Evolutionary conservation across 2,888 invertebrate species (phyloP).

Genomic region (Synergus gifuensis): DNA sequence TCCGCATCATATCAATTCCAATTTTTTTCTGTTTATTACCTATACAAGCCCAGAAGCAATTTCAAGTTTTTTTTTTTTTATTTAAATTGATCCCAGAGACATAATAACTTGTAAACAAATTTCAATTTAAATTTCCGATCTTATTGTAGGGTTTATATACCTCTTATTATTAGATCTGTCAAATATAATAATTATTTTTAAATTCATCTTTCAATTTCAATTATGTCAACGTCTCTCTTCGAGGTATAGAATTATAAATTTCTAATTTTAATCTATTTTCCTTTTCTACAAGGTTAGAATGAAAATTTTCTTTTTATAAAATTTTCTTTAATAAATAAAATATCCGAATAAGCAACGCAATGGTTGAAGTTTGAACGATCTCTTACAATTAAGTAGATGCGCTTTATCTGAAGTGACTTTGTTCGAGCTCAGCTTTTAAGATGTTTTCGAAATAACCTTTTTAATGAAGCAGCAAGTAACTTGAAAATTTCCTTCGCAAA

Average conservation of each 20-base stretch:
- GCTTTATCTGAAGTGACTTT: neutral
- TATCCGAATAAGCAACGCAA: neutral
- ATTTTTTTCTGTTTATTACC: neutral
- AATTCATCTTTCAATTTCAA: too few relatives aligned
- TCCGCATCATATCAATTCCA: neutral
- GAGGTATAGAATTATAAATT: too few relatives aligned
- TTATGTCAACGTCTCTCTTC: too few relatives aligned
- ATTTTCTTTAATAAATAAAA: too few relatives aligned
- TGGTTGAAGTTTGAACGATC: neutral
- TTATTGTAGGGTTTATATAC: neutral
- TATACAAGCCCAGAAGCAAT: neutral
- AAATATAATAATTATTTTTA: too few relatives aligned
- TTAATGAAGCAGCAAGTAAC: neutral
- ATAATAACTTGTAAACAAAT: neutral
- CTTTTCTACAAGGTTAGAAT: too few relatives aligned
- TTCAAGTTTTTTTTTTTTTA: neutral
- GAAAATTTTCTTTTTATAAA: too few relatives aligned
- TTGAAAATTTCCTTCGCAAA: neutral
- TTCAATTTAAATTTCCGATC: neutral
- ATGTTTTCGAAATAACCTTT: neutral
- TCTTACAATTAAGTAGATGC: neutral
- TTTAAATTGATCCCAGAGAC: neutral
- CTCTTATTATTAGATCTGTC: too few relatives aligned
- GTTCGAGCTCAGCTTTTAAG: neutral
- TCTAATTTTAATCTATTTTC: too few relatives aligned